These are phyloP conservation scores for Drosophila cognata DNA, from an alignment of 2,888 invertebrate species.

Conservation along the genomic window DNA sequence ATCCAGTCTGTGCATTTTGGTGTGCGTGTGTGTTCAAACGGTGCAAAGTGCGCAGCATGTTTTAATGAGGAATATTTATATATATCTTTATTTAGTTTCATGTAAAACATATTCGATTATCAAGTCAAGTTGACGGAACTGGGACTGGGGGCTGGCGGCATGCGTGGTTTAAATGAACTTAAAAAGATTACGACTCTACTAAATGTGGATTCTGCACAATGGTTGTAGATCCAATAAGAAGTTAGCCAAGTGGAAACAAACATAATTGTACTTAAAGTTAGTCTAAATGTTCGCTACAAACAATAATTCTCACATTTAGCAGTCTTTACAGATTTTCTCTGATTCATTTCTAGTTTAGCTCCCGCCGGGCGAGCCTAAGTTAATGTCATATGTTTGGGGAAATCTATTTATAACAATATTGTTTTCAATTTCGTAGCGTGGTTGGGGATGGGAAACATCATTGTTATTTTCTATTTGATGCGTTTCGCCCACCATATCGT, in stretches of 20 bases:
- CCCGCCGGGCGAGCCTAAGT: background rate
- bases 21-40: slow-evolving; percentile 21
- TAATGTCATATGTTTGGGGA: background rate
- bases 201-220: background rate
- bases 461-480: background rate
- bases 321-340: background rate
- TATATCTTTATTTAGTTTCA: slow-evolving; percentile 8
- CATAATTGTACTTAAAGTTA: background rate
- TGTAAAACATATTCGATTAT: background rate
- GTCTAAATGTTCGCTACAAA: background rate
- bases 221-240: background rate
- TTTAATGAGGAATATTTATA: slow-evolving; percentile 49
- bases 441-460: background rate
- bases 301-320: background rate
- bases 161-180: slow-evolving; percentile 1
- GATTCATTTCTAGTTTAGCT: background rate
- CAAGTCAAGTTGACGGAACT: background rate
- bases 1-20: slow-evolving; percentile 87
- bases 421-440: background rate
- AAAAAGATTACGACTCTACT: background rate
- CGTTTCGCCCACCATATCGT: slow-evolving; percentile 89
- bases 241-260: background rate
- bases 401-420: background rate
- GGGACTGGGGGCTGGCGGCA: background rate
- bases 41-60: slow-evolving; percentile 58